phyloP scores from a whole-genome alignment of 2,113 vertebrate species.

The Rhinolophus ferrumequinum region DNA sequence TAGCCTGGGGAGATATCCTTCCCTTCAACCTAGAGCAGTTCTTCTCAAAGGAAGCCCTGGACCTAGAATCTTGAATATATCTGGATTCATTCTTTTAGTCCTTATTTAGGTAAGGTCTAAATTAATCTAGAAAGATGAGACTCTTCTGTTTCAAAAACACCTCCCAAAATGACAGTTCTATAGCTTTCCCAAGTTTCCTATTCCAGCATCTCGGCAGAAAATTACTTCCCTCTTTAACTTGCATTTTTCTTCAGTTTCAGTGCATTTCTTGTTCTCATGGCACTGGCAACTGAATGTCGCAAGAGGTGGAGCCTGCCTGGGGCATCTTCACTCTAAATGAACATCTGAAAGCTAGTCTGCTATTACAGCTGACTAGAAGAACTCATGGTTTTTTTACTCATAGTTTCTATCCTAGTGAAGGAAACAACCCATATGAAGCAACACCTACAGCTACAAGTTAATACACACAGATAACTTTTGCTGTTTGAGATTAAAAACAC shows the following conservation, averaged over 20 bases:
- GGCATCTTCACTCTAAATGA: neutral
- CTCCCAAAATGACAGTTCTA: neutral
- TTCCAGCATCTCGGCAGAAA: slow-evolving; percentile 14
- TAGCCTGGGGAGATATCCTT: neutral
- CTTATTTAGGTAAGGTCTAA: neutral
- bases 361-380: neutral
- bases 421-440: neutral
- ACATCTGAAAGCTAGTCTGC: neutral
- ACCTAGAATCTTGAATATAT: neutral
- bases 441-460: neutral
- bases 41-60: neutral
- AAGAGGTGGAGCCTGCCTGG: neutral
- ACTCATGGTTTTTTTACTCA: neutral
- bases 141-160: neutral
- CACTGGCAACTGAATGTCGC: neutral
- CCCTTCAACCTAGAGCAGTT: neutral
- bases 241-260: neutral
- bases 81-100: neutral
- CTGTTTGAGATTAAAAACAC: slow-evolving; percentile 23
- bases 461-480: neutral
- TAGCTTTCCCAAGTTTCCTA: neutral
- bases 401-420: neutral
- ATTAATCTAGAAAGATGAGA: neutral
- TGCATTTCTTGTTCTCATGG: slow-evolving; percentile 28
- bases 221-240: neutral